These are phyloP conservation scores for Tenebrio molitor DNA, from an alignment of 1,140 invertebrate genomes.

Conservation along the genomic window DNA sequence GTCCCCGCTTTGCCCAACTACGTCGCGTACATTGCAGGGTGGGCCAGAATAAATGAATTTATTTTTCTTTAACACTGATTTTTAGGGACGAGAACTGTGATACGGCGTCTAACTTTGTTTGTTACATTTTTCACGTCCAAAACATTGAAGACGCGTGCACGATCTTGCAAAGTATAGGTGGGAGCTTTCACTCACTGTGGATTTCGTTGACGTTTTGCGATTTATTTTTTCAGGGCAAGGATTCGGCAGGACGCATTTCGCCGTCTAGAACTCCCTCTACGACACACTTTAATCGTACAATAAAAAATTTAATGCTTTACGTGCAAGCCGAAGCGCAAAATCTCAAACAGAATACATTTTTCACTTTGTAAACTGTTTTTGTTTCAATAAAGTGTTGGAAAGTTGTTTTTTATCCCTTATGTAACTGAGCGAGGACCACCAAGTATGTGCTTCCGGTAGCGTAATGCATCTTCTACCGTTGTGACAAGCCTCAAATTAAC, in stretches of 20 bases:
- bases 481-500: too few species aligned
- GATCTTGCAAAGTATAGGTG: slow-evolving; percentile 65
- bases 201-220: not conserved
- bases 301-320: too few species aligned
- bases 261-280: slow-evolving; percentile 55
- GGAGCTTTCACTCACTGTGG: too few species aligned
- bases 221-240: slow-evolving; percentile 59
- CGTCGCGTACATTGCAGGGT: slow-evolving; percentile 77
- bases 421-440: too few species aligned
- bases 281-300: not conserved
- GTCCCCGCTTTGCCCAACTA: slow-evolving; percentile 70
- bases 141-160: slow-evolving; percentile 68
- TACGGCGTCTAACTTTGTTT: slow-evolving; percentile 70
- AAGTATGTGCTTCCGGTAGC: too few species aligned
- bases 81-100: slow-evolving; percentile 73
- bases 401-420: too few species aligned
- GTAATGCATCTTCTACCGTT: too few species aligned
- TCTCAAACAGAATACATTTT: too few species aligned
- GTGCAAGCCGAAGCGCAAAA: too few species aligned
- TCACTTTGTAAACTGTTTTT: too few species aligned
- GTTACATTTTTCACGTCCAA: slow-evolving; percentile 70
- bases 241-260: slow-evolving; percentile 62
- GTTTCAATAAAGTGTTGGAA: too few species aligned
- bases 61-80: slow-evolving; percentile 49
- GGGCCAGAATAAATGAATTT: slow-evolving; percentile 53